Evolutionary conservation across 2,797 vertebrate genomes (phyloP), one percentile per base, ranked within the genome.

Genomic region (Periophthalmus magnuspinnatus): DNA sequence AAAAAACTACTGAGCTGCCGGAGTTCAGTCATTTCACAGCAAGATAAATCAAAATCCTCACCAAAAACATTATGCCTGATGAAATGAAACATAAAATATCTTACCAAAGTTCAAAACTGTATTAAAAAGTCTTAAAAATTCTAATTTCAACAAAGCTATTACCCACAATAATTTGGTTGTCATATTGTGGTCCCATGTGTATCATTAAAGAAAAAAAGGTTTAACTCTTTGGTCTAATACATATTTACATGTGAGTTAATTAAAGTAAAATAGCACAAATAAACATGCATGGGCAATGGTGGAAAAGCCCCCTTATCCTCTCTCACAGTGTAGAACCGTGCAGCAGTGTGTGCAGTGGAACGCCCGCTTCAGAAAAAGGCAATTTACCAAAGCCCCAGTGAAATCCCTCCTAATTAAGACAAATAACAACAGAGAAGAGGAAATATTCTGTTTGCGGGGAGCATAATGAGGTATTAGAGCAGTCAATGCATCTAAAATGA

Each of bases 321-420:
- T 67, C 74, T 69, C 33, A n/a, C 32, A 60, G 33, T 10, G 67
- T 64, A 74, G 62, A 68, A 78, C 63, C 55, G 36, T 22, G 79
- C 79, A 77, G 65, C 74, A 67, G 80, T 84, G 86, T 87, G 81
- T 81, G 81, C 71, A 79, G 78, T 80, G 62, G 68, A 84, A 78
- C 34, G 81, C 78, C 76, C 76, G 72, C 67, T 84, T 88, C 75
- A 86, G 75, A 81, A 69, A 72, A 77, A 84, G 81, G 81, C 81
- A 80, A 92, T 92, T 92, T 88, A 73, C 45, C 77, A 85, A 84
- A 76, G 56, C 72, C 80, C 85, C 74, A 84, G 68, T 80, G 83
- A 83, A 84, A 84, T 80, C 72, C 76, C 34, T 36, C 68, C 79
- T 91, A 91, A 93, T 91, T 88, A 92, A 87, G 76, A 89, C 9